Evolutionary conservation across 1,140 invertebrate genomes (phyloP).

Genomic region (Drosophila melanica): DNA sequence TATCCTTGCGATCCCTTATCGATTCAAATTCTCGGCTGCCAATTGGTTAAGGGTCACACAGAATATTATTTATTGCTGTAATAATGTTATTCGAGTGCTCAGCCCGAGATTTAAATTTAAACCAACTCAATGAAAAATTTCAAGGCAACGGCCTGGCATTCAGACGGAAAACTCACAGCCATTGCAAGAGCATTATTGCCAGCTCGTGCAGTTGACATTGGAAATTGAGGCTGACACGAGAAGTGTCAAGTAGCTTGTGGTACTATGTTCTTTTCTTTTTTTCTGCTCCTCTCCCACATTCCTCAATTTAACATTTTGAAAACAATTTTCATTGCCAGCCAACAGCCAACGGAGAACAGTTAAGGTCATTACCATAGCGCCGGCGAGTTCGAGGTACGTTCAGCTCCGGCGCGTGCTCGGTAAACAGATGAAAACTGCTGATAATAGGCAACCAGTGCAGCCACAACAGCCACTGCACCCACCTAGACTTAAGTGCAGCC

Average conservation of each 20-base stretch:
- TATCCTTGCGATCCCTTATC: background rate
- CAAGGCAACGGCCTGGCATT: slow-evolving; percentile 1
- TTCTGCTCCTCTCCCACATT: too few species aligned
- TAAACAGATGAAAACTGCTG: slow-evolving; percentile 6
- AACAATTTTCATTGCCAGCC: background rate
- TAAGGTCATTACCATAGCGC: slow-evolving; percentile 43
- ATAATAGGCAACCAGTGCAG: slow-evolving; percentile 6
- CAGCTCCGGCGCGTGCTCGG: background rate
- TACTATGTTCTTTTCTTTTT: background rate
- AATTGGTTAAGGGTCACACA: background rate
- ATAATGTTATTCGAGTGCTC: background rate
- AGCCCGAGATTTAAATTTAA: slow-evolving; percentile 7
- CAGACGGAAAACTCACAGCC: slow-evolving; percentile 5
- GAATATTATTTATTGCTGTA: background rate
- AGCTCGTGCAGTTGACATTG: slow-evolving; percentile 11
- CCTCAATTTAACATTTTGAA: background rate
- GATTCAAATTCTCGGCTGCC: slow-evolving; percentile 3
- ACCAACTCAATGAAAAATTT: background rate
- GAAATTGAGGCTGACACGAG: slow-evolving; percentile 5
- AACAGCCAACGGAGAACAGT: slow-evolving; percentile 2
- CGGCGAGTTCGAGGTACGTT: slow-evolving; percentile 14
- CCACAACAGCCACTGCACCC: background rate
- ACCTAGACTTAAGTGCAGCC: slow-evolving; percentile 11
- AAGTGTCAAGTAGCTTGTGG: slow-evolving; percentile 15
- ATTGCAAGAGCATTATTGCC: slow-evolving; percentile 3